Conservation (phyloP, 2,888 invertebrate genomes). For the Tetranychus piercei region DNA sequence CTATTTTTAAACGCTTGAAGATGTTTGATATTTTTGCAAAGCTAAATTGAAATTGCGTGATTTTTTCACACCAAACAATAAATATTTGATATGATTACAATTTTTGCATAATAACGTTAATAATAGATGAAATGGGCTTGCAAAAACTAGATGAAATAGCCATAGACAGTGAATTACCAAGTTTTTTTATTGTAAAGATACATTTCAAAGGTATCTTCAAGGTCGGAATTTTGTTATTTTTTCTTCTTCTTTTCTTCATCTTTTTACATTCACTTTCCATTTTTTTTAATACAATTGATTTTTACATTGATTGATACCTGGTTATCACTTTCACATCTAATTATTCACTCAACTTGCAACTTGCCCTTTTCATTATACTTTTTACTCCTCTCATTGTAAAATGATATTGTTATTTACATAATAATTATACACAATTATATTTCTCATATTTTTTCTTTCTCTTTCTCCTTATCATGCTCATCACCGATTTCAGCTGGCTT, state of each 20-base stretch:
- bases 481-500: slow-evolving; percentile 53
- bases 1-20: no score
- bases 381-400: background rate
- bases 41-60: no score
- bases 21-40: no score
- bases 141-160: no score
- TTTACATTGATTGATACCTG: background rate
- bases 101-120: no score
- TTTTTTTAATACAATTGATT: background rate
- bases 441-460: background rate
- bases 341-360: background rate
- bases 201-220: background rate
- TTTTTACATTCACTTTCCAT: background rate
- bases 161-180: no score
- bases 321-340: background rate
- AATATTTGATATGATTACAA: no score
- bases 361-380: background rate
- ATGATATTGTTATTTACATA: background rate
- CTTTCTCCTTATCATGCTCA: slow-evolving; percentile 11
- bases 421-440: background rate
- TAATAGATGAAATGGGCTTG: no score
- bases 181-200: no score
- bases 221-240: background rate
- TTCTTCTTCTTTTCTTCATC: background rate
- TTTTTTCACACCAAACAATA: no score